Evolutionary conservation across 2,797 vertebrate genomes (phyloP), one percentile per base, ranked within the genome.

Genomic region (Ara ararauna): DNA sequence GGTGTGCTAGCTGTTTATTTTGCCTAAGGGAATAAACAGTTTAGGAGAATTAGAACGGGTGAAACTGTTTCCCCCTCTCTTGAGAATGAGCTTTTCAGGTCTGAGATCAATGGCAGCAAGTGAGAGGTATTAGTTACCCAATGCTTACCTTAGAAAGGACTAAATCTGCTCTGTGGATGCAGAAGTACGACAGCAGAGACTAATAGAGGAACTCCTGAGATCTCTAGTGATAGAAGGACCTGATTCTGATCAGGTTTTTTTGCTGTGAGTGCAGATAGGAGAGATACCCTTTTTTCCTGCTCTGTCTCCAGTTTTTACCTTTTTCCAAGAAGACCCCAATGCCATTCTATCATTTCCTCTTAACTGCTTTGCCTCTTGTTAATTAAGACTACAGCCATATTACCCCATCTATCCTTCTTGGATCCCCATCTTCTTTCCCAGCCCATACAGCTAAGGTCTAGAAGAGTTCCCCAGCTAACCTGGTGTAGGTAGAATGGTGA

Each of bases 1-100:
- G 97, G 97, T 96, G 96, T 96, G 73, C 79, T 73, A 60, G 56
- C 62, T 83, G 94, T 94, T 96, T 94, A 94, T 97, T 97, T 97
- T 91, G 48, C 96, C 95, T 86, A 38, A 64, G 81, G 93, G 90
- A 96, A 94, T 93, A 96, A 92, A 97, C 87, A 96, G 92, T 95
- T 97, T 45, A 97, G 48, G 88, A 95, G 89, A 94, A 90, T 93
- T 90, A 93, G 89, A 95, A 77, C 0, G 4, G 54, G 54, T 60
- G 29, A 85, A 85, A 78, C 44, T 73, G 11, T 94, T 96, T 93
- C 73, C 12, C 19, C 13, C 42, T 79, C 51, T 80, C 78, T 62
- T 78, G 68, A 90, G 71, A 92, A 82, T 5, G 30, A 93, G 78
- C 32, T 96, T 95, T 90, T 84, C 80, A 53, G 54, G n/a, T 87